Percentiles rank a stretch among this genome's conserved stretches.
Conservation (phyloP, 2,113 vertebrate species). For the Scalopus aquaticus region DNA sequence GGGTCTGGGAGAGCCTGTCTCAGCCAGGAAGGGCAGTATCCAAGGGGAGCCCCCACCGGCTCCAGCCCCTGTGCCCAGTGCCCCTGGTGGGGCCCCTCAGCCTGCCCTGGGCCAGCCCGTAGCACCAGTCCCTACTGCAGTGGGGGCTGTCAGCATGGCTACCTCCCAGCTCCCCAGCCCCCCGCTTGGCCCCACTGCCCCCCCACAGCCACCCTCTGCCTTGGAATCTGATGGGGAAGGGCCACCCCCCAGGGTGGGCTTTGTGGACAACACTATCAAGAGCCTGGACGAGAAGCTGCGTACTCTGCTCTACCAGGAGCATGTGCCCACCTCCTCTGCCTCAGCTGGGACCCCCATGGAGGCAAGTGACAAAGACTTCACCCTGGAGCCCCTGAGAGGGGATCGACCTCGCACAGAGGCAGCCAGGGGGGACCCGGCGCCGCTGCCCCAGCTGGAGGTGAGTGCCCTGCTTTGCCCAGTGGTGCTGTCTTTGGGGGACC, state of each 20-base stretch:
- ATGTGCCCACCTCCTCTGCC: slow-evolving; percentile 92
- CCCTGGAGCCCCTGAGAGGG: slow-evolving; percentile 86
- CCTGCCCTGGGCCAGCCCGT: slow-evolving; percentile 80
- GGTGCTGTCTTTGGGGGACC: not conserved
- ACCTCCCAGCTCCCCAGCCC: slow-evolving; percentile 62
- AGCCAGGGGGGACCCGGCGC: slow-evolving; percentile 83
- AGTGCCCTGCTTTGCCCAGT: not conserved
- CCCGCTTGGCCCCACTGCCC: slow-evolving; percentile 67
- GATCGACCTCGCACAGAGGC: slow-evolving; percentile 77
- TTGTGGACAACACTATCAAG: slow-evolving; percentile 97
- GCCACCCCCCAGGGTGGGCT: slow-evolving; percentile 90
- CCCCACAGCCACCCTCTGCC: slow-evolving; percentile 80
- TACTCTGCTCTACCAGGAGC: slow-evolving; percentile 97
- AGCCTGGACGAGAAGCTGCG: slow-evolving; percentile 97
- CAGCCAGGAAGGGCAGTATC: slow-evolving; percentile 78
- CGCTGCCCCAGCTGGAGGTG: slow-evolving; percentile 41
- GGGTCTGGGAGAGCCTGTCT: slow-evolving; percentile 79
- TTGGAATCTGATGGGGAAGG: slow-evolving; percentile 94
- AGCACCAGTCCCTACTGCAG: slow-evolving; percentile 59
- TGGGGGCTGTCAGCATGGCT: slow-evolving; percentile 50
- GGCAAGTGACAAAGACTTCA: slow-evolving; percentile 85
- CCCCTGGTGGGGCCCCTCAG: slow-evolving; percentile 81
- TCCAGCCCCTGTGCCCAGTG: slow-evolving; percentile 80
- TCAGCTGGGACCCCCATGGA: slow-evolving; percentile 86
- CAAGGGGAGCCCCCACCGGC: slow-evolving; percentile 77